phyloP scores from a whole-genome alignment of 2,888 invertebrate genomes.

The Tinea semifulvella region DNA sequence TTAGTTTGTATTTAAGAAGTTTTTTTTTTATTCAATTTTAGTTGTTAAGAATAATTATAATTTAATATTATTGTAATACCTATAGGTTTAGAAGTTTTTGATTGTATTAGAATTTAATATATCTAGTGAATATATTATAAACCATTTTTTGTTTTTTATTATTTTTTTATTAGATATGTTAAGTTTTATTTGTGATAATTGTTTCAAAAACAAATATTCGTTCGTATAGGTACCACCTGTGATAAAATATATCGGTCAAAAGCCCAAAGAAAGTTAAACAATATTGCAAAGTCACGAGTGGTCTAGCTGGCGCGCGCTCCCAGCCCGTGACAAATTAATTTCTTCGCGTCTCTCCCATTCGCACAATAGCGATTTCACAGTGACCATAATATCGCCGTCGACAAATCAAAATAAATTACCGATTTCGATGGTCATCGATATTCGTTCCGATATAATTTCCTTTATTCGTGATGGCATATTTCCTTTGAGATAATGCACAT shows the following conservation, averaged over 20 bases:
- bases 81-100: too few relatives aligned
- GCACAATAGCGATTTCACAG: slow-evolving; percentile 49
- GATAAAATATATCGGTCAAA: background rate
- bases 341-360: slow-evolving; percentile 35
- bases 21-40: too few relatives aligned
- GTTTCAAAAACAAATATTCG: background rate
- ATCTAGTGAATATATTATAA: too few relatives aligned
- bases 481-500: slow-evolving; percentile 3
- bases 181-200: too few relatives aligned
- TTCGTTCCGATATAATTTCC: slow-evolving; percentile 59
- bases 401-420: slow-evolving; percentile 51
- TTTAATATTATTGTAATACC: too few relatives aligned
- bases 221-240: background rate
- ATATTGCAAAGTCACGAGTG: slow-evolving; percentile 16
- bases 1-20: too few relatives aligned
- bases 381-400: slow-evolving; percentile 37
- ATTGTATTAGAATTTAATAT: too few relatives aligned
- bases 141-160: too few relatives aligned
- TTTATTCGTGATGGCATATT: slow-evolving; percentile 27
- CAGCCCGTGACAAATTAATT: slow-evolving; percentile 48
- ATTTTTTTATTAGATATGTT: too few relatives aligned
- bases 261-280: background rate
- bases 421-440: slow-evolving; percentile 41
- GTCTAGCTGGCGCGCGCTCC: slow-evolving; percentile 21
- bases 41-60: too few relatives aligned